Evolutionary conservation across 2,797 vertebrate species (phyloP), one percentile per base, ranked within the genome.

Genomic region (Thaleichthys pacificus): DNA sequence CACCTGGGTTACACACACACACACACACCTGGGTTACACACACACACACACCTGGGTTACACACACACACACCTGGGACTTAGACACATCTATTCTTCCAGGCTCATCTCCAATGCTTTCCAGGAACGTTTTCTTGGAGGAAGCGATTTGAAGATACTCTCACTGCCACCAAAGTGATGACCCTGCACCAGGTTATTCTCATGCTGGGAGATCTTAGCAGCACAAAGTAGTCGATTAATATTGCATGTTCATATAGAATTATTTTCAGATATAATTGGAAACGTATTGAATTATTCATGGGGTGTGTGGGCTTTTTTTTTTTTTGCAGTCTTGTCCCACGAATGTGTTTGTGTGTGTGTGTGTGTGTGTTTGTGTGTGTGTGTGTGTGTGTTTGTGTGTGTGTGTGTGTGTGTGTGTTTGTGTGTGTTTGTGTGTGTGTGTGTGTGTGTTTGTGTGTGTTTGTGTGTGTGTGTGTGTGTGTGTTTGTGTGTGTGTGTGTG

Each of bases 231-330:
- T 87, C 75, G 76, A 86, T 90, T 86, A 88, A 91, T 89, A 89
- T 87, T 90, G 76, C 78, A 89, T 84, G 80, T 79, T 84, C 77
- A 77, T 84, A 82, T 86, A 80, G 82, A 88, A 90, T 87, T 81
- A 82, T 89, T 82, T 84, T 87, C 77, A 76, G 85, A 87, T 88
- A 88, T 88, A 87, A 89, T 87, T 88, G 83, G 85, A 86, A 82
- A 79, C 73, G 66, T 77, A 60, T 71, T 90, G 81, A 91, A 91
- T 91, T 82, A 88, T 90, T 85, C 81, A 90, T 80, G 56, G 35
- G n/a, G 28, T 2, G 5, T 56, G 66, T 42, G 57, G 47, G 49
- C 14, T n/a, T 47, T 42, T 21, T 3, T 28, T 51, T 72, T 66
- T 32, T 64, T 35, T 26, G n/a, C 32, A 14, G 12, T 62, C 26